Percentiles rank a stretch among this genome's conserved stretches.
Conservation (phyloP, 1,140 invertebrate species). For the Temnothorax nylanderi region DNA sequence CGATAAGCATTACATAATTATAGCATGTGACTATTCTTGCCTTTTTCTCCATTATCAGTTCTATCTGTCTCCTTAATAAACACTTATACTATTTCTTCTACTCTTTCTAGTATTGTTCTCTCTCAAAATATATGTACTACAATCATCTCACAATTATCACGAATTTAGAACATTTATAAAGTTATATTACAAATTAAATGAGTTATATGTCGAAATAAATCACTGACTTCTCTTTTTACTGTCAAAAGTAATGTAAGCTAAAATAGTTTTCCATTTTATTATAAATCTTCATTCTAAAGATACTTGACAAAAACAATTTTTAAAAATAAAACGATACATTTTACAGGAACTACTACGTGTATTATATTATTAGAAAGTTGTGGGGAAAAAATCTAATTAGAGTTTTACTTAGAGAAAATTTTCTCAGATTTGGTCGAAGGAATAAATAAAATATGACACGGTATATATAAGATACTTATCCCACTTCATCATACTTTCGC, state of each 20-base stretch:
- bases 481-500: background rate
- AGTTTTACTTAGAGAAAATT: background rate
- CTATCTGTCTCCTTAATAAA: background rate
- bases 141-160: too few relatives aligned
- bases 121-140: too few relatives aligned
- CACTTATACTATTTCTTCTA: too few relatives aligned
- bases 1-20: background rate
- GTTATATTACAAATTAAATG: background rate
- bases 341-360: background rate
- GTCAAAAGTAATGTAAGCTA: background rate
- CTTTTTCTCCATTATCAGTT: background rate
- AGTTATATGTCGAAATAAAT: background rate
- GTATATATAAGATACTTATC: background rate
- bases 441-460: slow-evolving; percentile 10
- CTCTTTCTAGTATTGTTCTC: too few relatives aligned
- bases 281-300: background rate
- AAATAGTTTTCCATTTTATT: background rate
- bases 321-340: background rate
- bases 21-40: background rate
- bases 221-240: too few relatives aligned
- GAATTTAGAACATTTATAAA: background rate
- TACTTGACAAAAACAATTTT: background rate
- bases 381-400: background rate
- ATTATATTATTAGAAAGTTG: background rate
- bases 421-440: background rate